A percentile compares a stretch with the other conserved stretches of the same genome.
phyloP scores from a whole-genome alignment of 2,888 invertebrate species.

The Luperina nickerlii region DNA sequence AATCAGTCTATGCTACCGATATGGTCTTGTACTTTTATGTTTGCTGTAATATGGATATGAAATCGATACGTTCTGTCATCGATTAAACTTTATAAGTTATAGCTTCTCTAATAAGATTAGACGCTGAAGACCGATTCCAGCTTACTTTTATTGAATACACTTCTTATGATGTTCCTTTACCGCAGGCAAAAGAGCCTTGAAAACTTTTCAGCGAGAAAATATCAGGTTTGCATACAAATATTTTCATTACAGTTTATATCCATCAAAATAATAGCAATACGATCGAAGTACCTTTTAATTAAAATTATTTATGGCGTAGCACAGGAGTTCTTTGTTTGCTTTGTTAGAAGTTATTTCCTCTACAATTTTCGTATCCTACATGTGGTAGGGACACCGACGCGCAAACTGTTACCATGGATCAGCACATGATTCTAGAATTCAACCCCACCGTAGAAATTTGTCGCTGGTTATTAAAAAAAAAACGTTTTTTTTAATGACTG shows the following conservation, averaged over 20 bases:
- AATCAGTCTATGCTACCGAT: conserved; percentile 7
- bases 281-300: no score
- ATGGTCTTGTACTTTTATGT: conserved; percentile 9
- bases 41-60: not conserved
- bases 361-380: not conserved
- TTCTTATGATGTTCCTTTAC: not conserved
- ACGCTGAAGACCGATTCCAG: not conserved
- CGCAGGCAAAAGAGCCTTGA: not conserved
- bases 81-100: not conserved
- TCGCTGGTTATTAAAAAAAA: no score
- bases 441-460: no score
- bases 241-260: not conserved
- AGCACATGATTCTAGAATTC: no score
- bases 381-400: no score
- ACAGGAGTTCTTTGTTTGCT: not conserved
- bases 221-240: not conserved
- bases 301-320: not conserved
- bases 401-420: no score
- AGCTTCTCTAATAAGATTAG: not conserved
- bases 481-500: no score
- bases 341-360: not conserved
- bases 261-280: not conserved
- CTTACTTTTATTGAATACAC: not conserved
- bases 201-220: not conserved
- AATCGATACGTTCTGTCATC: not conserved